Evolutionary conservation across 2,797 vertebrate genomes (phyloP).

Genomic region (Philypnodon macrostomus): DNA sequence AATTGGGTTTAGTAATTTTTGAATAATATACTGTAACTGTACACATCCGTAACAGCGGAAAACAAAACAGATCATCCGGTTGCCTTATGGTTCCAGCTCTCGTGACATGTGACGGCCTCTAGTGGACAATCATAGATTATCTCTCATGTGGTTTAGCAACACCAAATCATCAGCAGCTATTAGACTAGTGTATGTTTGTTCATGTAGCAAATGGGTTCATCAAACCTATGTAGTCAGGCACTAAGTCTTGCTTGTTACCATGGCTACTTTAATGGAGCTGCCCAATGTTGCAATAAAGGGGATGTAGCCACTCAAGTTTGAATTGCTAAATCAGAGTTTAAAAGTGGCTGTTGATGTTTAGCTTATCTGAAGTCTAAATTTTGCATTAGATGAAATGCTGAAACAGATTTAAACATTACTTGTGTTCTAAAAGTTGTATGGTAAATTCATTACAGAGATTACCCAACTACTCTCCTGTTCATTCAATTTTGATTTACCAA

Average conservation of each 20-base stretch:
- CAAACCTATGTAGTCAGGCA: background rate
- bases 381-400: too few species aligned
- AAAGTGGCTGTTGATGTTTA: too few species aligned
- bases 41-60: conserved; percentile 23
- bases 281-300: conserved; percentile 4
- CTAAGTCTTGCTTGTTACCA: conserved; percentile 18
- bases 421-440: too few species aligned
- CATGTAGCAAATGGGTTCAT: background rate
- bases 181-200: conserved; percentile 4
- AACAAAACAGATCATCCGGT: conserved; percentile 27
- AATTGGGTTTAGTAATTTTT: conserved; percentile 23
- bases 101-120: conserved; percentile 52
- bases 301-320: too few species aligned
- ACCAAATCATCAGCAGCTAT: conserved; percentile 4
- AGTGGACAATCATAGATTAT: conserved; percentile 32
- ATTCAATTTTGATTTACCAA: too few species aligned
- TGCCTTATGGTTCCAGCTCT: conserved; percentile 3
- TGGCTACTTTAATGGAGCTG: conserved; percentile 1
- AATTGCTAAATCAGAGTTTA: too few species aligned
- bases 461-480: too few species aligned
- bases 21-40: conserved; percentile 17
- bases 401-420: too few species aligned
- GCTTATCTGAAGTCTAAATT: too few species aligned
- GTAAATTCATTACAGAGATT: too few species aligned
- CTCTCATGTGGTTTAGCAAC: conserved; percentile 21